Evolutionary conservation across 2,888 invertebrate species (phyloP), one percentile per base, ranked within the genome.

Genomic region (Orthosia cruda): DNA sequence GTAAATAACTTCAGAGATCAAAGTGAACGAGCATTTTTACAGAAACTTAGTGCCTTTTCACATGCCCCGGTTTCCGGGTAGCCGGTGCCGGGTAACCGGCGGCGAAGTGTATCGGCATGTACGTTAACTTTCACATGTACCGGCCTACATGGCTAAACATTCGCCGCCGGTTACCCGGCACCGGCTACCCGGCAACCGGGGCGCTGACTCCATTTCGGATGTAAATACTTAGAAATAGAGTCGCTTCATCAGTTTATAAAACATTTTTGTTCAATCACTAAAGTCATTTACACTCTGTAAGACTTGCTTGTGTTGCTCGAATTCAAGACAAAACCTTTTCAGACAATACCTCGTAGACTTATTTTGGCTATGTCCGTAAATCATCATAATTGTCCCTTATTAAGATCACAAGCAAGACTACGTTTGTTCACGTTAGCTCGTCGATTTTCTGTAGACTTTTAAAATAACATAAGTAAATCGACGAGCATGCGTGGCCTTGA

Each of bases 361-460:
- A 40, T 58, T 11, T 0, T 58, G 1, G 2, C 15, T 7, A 16
- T 57, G 11, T 26, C 40, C 40, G 26, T 57, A 9, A 26, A 26
- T 26, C 4, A 57, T 16, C 15, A 26, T 57, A 18, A 7, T 40
- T 40, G 40, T 57, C 11, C 16, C 11, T 15, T 4, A 54, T 77
- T 13, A 3, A n/a, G 18, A 72, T 57, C 65, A 67, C 71, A 64
- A 66, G 69, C 75, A 75, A 74, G 57, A 18, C 68, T 7, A 13
- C 4, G 61, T 15, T 50, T 45, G 61, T 77, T 23, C 47, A 52
- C 50, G 52, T 57, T 47, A 16, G 55, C n/a, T 57, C 23, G 40
- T 78, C 32, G 26, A 20, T 1, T n/a, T 45, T n/a, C 1, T 16
- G 0, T n/a, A n/a, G n/a, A n/a, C n/a, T n/a, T n/a, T n/a, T n/a